phyloP scores from a whole-genome alignment of 2,113 vertebrate species.

The Rana temporaria region DNA sequence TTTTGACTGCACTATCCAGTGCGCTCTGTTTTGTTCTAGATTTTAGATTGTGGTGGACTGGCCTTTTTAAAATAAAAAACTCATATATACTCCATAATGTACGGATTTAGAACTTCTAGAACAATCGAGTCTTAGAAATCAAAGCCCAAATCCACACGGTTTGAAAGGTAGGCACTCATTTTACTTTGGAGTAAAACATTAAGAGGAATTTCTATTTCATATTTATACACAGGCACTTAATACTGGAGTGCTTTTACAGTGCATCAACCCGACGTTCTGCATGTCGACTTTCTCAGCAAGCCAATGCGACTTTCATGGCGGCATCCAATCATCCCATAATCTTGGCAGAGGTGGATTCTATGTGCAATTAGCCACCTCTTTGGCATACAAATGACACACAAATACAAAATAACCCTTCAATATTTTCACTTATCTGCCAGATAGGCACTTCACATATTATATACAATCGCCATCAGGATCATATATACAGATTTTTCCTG shows the following conservation, averaged over 20 bases:
- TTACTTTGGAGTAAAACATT: constrained; percentile 13
- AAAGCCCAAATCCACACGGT: not conserved
- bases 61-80: too few relatives aligned
- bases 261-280: not conserved
- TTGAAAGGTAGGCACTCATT: constrained; percentile 13
- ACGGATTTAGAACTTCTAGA: too few relatives aligned
- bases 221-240: constrained; percentile 34
- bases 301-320: too few relatives aligned
- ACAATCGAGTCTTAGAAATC: not conserved
- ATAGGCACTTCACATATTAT: not conserved
- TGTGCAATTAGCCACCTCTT: not conserved
- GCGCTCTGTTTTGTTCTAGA: too few relatives aligned
- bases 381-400: not conserved
- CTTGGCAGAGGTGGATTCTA: not conserved
- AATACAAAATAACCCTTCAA: not conserved
- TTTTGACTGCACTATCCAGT: too few relatives aligned
- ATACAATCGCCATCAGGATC: not conserved
- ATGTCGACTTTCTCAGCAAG: too few relatives aligned
- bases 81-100: too few relatives aligned
- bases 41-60: too few relatives aligned
- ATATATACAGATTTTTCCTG: not conserved
- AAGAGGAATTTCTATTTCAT: not conserved
- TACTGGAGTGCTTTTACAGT: constrained; percentile 1
- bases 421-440: constrained; percentile 9
- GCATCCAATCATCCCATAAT: not conserved